Evolutionary conservation across 1,140 invertebrate species (phyloP), one percentile per base, ranked within the genome.

Genomic region (Drosophila pseudoobscura): DNA sequence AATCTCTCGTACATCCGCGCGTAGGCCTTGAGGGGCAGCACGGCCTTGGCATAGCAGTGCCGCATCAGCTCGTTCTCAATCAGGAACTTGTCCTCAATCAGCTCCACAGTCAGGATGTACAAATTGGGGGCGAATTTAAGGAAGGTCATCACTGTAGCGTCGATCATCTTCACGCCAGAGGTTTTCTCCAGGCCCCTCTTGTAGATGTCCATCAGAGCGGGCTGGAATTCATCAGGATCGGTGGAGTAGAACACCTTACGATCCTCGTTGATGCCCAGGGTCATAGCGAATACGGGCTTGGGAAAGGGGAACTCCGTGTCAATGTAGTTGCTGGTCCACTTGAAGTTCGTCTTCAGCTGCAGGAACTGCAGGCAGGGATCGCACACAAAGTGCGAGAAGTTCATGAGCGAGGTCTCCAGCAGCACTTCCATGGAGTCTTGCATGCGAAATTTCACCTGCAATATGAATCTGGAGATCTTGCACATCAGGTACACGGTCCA

Each of bases 361-460:
- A 91, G 52, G 9, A 91, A 90, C 41, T 84, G 73, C 3, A 53
- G n/a, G 13, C 90, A 91, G 0, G 90, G 90, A 45, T 91, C 87
- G 11, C 76, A 80, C 2, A 91, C 55, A 0, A 89, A 74, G n/a
- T 70, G 51, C 1, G 78, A 71, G 26, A 91, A 91, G 46, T 65
- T 84, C 0, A 44, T 20, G 15, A 91, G 74, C 0, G 90, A 91
- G 0, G 22, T 68, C 4, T 83, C 78, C 8, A 91, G 44, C 4
- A 91, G 56, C 1, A 90, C 72, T 54, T 91, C 80, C 71, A 91
- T 91, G 0, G 88, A 77, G 64, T 91, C 90, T 17, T 91, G 90
- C 90, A 91, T 91, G 11, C 90, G 88, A 26, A 91, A 91, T 47
- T 88, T 87, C 1, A 68, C 75, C 70, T 91, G 90, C 20, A 87